A percentile compares a stretch with the other conserved stretches of the same genome.
These are phyloP conservation scores for Gila robusta DNA, from an alignment of 2,797 vertebrate species.

Conservation along the genomic window DNA sequence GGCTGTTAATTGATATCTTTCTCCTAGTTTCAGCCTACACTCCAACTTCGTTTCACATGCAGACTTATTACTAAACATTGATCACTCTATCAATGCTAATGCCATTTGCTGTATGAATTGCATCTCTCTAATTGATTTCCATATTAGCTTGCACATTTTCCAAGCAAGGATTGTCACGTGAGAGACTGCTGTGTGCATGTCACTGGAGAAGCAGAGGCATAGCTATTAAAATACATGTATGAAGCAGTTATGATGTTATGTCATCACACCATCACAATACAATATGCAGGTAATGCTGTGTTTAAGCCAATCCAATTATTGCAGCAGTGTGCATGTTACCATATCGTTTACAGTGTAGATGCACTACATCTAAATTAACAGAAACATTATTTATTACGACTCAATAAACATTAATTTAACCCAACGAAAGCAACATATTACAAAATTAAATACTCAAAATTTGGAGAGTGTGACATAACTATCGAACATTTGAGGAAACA, in stretches of 20 bases:
- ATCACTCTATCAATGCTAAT: conserved; percentile 77
- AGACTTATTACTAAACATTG: conserved; percentile 83
- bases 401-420: background rate
- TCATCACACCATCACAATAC: background rate
- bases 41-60: conserved; percentile 81
- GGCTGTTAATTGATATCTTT: conserved; percentile 83
- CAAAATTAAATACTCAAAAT: background rate
- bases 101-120: conserved; percentile 54
- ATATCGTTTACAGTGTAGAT: background rate
- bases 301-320: background rate
- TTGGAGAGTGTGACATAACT: background rate
- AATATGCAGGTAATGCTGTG: background rate
- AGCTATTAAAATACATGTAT: conserved; percentile 33
- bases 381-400: background rate
- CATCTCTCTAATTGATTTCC: conserved; percentile 42
- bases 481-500: background rate
- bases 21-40: conserved; percentile 65
- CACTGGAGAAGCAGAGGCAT: conserved; percentile 19
- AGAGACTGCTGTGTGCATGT: conserved; percentile 25
- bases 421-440: background rate
- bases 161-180: conserved; percentile 41
- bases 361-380: background rate
- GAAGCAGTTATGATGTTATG: conserved; percentile 37
- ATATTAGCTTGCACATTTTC: conserved; percentile 52
- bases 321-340: background rate